Percentiles rank a stretch among this genome's conserved stretches.
phyloP scores from a whole-genome alignment of 2,113 vertebrate species.

The Mustela lutreola region DNA sequence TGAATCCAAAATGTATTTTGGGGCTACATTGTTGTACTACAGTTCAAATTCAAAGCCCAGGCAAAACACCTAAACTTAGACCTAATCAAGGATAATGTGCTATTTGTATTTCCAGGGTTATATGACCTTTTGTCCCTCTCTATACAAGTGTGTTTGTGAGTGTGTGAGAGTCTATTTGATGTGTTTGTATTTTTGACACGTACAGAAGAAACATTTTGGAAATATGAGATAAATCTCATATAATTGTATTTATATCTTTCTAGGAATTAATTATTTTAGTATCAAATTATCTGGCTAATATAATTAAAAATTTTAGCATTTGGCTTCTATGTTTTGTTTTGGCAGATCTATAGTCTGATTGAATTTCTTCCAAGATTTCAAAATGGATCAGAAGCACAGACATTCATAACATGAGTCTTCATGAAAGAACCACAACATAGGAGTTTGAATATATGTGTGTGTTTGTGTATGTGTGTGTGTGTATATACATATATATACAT shows the following conservation, averaged over 20 bases:
- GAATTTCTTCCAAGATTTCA: neutral
- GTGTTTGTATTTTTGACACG: neutral
- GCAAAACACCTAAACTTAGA: slow-evolving; percentile 47
- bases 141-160: neutral
- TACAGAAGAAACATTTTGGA: neutral
- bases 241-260: slow-evolving; percentile 9
- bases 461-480: neutral
- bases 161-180: neutral
- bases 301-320: slow-evolving; percentile 25
- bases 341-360: neutral
- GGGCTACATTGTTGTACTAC: neutral
- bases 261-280: neutral
- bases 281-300: neutral
- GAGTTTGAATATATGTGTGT: neutral
- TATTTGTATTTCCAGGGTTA: neutral
- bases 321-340: neutral
- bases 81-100: neutral
- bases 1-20: slow-evolving; percentile 53
- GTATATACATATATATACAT: too few relatives aligned
- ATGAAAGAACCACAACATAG: neutral
- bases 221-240: neutral
- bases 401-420: neutral
- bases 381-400: neutral
- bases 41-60: slow-evolving; percentile 42
- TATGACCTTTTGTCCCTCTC: neutral